Evolutionary conservation across 2,113 vertebrate species (phyloP).

Genomic region (Neofelis nebulosa): DNA sequence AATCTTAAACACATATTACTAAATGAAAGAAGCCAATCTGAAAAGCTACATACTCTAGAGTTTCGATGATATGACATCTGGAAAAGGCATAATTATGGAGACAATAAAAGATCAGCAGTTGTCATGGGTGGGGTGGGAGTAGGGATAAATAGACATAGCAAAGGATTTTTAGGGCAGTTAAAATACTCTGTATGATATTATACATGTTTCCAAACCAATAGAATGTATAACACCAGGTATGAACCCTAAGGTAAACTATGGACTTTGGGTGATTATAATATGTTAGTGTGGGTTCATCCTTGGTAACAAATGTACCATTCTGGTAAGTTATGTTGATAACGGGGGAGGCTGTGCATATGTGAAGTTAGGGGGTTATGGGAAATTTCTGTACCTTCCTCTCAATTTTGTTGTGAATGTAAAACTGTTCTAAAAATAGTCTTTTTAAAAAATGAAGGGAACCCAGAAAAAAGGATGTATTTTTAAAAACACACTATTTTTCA

Average conservation of each 20-base stretch:
- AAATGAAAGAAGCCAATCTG: not conserved
- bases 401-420: not conserved
- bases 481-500: not conserved
- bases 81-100: not conserved
- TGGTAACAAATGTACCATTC: not conserved
- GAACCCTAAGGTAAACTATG: not conserved
- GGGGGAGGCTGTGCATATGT: not conserved
- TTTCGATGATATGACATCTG: too few species aligned
- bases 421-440: not conserved
- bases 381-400: not conserved
- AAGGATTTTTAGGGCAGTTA: not conserved
- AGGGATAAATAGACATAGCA: not conserved
- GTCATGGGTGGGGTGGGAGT: too few species aligned
- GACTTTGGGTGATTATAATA: not conserved
- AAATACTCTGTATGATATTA: not conserved
- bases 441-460: not conserved
- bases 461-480: not conserved
- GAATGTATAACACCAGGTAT: not conserved
- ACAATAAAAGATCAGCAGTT: not conserved
- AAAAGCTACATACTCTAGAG: not conserved
- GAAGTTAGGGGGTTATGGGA: not conserved
- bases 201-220: not conserved
- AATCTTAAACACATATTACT: not conserved
- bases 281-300: not conserved
- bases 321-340: not conserved